Evolutionary conservation across 2,888 invertebrate genomes (phyloP).

Genomic region (Philhelius pedissequus): DNA sequence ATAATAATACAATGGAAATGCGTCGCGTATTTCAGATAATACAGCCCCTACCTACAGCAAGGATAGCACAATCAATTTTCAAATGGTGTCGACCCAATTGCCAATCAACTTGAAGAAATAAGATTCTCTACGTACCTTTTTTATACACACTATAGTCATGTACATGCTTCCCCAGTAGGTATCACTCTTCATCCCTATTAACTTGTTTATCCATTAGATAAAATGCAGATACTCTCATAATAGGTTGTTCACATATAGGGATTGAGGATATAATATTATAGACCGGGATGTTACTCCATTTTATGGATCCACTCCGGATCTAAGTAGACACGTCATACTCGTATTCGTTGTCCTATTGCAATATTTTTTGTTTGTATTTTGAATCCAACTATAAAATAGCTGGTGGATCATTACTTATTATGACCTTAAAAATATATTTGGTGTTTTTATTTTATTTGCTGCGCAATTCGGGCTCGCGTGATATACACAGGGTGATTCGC

Average conservation of each 20-base stretch:
- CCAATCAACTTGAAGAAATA: constrained; percentile 1
- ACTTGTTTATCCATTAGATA: not conserved
- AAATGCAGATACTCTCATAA: not conserved
- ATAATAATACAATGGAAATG: not conserved
- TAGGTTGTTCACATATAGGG: not conserved
- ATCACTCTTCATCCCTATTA: not conserved
- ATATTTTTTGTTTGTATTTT: not conserved
- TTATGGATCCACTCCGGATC: not conserved
- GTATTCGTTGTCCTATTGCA: not conserved
- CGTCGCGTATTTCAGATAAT: not conserved
- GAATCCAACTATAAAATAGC: not conserved
- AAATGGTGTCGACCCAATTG: not conserved
- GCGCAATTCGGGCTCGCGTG: no score
- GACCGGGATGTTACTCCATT: not conserved
- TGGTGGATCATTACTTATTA: not conserved
- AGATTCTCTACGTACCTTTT: not conserved
- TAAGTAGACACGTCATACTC: no score
- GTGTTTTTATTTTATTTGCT: not conserved
- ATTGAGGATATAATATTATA: not conserved
- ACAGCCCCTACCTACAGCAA: not conserved
- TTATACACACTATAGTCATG: no score
- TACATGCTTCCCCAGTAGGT: not conserved
- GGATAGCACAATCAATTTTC: not conserved
- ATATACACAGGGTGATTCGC: no score
- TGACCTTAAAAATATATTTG: not conserved